Base-by-base conservation (phyloP, 1,140 invertebrate species). In the Scaptomyza hsui region DNA sequence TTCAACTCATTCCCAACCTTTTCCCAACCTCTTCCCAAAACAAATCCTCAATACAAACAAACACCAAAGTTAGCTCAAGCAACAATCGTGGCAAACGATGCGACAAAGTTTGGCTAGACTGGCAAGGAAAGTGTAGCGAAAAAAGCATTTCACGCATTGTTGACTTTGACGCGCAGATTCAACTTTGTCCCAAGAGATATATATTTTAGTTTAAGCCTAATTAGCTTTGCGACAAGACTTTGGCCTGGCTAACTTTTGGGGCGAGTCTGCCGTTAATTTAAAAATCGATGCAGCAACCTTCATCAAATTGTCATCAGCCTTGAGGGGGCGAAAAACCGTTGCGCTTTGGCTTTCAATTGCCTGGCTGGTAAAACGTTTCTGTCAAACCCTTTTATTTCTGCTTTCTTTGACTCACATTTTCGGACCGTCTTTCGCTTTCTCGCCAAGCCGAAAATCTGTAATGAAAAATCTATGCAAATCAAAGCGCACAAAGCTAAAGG, bases 391-490 rank as follows among this genome's bases (percentile, higher is more conserved):
- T 63, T 64, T 59, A 39, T 60, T 16, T 26, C n/a, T 63, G 56
- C 52, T 62, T 57, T 73, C 21, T 41, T 39, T 53, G 39, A 29
- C 26, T 10, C 1, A 9, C 1, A 1, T 29, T 29, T 29, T 29
- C 9, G 7, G 7, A 7, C 6, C 26, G 19, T 21, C 19, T 21
- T 2, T 21, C 19, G 19, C 53, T 70, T 61, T 64, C 3, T 37
- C 12, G n/a, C 12, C 48, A 65, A 70, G 61, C 52, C 39, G 48
- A 70, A 63, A 82, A 82, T 82, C 79, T 82, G 62, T 82, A 82
- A 82, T 82, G 79, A 82, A 82, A 82, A 82, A 82, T 82, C 79
- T 82, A 82, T 82, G 79, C 79, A 82, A 82, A 82, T 82, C 79
- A 78, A 64, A 75, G 72, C 60, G 44, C 39, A 59, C 52, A 65